Base-by-base conservation (phyloP, 2,888 invertebrate species). In the Brenthis ino region DNA sequence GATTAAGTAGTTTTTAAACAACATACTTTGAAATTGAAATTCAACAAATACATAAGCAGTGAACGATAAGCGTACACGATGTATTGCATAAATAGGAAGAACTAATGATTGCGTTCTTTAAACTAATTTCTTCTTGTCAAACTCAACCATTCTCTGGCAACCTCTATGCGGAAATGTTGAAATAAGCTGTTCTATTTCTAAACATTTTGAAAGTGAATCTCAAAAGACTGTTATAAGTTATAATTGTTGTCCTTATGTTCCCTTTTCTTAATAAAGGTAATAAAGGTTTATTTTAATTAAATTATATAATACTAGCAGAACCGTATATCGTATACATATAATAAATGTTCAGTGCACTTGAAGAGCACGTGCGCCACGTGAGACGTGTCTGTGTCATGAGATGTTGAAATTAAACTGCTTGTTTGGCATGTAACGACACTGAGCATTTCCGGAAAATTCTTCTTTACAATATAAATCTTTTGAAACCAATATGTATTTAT, bases 181-280 rank as follows among this genome's bases (percentile, higher is more conserved):
- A 80, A 82, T 83, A 80, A 83, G 82, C 78, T 80, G 80, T 74
- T 77, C 81, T 82, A 81, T 85, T 86, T 86, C 79, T 70, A 78
- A 76, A 78, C 76, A 65, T 70, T 70, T 72, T 73, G 57, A 70
- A 20, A 60, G 73, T 72, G 68, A 60, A 37, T 50, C 48, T 51
- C 13, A 60, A 63, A 58, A 65, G 53, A 65, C 48, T 68, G 51
- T 16, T 47, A 71, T 64, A 58, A 33, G 54, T 57, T 57, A 50
- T n/a, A n/a, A 51, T 24, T 28, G 14, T 28, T 1, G 1, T 4
- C 37, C 37, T 37, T 37, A 37, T 37, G 37, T 6, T 37, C 6
- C 37, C 20, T 20, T 20, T 20, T 20, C 20, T 20, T 20, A 20
- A 20, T 20, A 20, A 20, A 20, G 20, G 20, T 20, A 20, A 20